phyloP scores from a whole-genome alignment of 2,797 vertebrate genomes.

The Coilia nasus region DNA sequence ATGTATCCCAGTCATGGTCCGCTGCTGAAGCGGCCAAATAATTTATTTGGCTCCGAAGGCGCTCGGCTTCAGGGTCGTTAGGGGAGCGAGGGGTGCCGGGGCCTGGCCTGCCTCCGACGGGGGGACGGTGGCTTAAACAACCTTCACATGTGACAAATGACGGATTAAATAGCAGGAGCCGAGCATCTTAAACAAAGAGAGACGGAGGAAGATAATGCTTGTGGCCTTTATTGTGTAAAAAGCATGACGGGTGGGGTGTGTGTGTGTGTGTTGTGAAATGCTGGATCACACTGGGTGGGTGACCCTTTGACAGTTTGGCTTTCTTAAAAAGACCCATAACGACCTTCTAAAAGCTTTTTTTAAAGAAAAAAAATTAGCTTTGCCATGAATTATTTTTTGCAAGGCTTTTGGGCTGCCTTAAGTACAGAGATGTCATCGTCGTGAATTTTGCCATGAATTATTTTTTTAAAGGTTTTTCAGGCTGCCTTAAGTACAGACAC shows the following conservation, averaged over 20 bases:
- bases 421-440: slow-evolving; percentile 59
- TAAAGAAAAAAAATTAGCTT: not conserved
- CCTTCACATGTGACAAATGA: slow-evolving; percentile 67
- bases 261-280: not conserved
- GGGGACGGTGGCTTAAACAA: slow-evolving; percentile 64
- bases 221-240: slow-evolving; percentile 2
- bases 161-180: slow-evolving; percentile 70
- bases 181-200: slow-evolving; percentile 60
- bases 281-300: not conserved
- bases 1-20: slow-evolving; percentile 62
- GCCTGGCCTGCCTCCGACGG: slow-evolving; percentile 65
- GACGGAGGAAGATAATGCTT: slow-evolving; percentile 56
- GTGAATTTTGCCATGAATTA: not conserved
- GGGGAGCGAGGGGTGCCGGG: slow-evolving; percentile 60
- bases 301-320: not conserved
- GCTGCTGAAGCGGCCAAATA: slow-evolving; percentile 57
- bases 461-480: not conserved
- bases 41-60: slow-evolving; percentile 68
- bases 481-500: slow-evolving; percentile 61
- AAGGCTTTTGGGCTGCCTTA: slow-evolving; percentile 48
- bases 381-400: not conserved
- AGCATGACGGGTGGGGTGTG: not conserved
- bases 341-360: not conserved
- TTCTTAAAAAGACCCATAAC: not conserved
- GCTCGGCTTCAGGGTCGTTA: slow-evolving; percentile 61